Evolutionary conservation across 2,797 vertebrate species (phyloP), one percentile per base, ranked within the genome.

Genomic region (Eutrigla gurnardus): DNA sequence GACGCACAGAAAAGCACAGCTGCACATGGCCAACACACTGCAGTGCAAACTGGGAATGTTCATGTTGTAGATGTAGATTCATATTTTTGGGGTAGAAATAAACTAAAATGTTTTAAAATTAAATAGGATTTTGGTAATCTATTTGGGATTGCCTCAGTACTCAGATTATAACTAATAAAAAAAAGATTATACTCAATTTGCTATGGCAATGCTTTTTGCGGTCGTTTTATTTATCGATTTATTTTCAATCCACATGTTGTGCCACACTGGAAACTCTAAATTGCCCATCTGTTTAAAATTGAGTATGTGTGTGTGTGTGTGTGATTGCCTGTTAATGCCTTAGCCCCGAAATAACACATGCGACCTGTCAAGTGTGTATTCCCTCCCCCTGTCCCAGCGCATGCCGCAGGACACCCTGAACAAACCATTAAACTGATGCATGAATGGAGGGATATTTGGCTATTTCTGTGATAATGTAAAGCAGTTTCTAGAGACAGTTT

Each of bases 1-100:
- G 33, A 65, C 43, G 4, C 2, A 72, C 39, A 37, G 36, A 59
- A 47, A 65, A 53, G 15, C 10, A 60, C 52, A 37, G n/a, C 57
- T 52, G 67, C 18, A 39, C 6, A 25, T 40, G 6, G 11, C 6
- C 32, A 53, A 33, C 18, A 49, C 18, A 47, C 39, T 1, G 43
- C 40, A n/a, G 67, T 3, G 8, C 1, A 8, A 46, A 17, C 25
- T 2, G 32, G 33, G 37, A 13, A 2, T 66, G 35, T 14, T 32
- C 11, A 25, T 10, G 6, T 6, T 14, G n/a, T n/a, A n/a, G n/a
- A 25, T 32, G 25, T n/a, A 17, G 15, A 37, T 17, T 17, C 10
- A 54, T 35, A 35, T 35, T 14, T 54, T 35, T 54, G 25, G 32
- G 52, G 6, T 32, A 14, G 4, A 53, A 32, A 53, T 33, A 53